Conservation (phyloP, 2,888 invertebrate species). For the Agriopis leucophaearia region DNA sequence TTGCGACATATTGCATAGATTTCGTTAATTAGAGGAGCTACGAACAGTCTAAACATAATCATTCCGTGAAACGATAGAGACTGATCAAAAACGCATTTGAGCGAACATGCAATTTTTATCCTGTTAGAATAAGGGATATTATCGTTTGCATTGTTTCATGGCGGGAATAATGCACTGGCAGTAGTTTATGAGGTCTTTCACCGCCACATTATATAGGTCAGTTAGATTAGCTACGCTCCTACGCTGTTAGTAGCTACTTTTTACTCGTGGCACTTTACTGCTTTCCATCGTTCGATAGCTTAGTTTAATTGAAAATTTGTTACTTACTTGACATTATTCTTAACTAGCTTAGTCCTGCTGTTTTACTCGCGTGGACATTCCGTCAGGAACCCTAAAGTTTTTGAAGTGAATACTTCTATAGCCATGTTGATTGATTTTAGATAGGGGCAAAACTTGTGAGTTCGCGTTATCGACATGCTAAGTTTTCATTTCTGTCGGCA, state of each 20-base stretch:
- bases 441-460: no score
- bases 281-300: constrained; percentile 15
- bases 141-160: constrained; percentile 73
- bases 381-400: no score
- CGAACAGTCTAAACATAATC: constrained; percentile 70
- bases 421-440: no score
- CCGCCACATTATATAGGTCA: constrained; percentile 83
- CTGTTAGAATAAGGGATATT: constrained; percentile 66
- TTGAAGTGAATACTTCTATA: no score
- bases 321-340: not conserved
- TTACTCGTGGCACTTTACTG: constrained; percentile 29
- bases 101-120: constrained; percentile 56
- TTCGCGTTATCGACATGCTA: no score
- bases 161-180: constrained; percentile 81
- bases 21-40: constrained; percentile 73
- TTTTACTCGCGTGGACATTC: no score
- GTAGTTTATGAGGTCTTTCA: constrained; percentile 86
- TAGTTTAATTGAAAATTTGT: not conserved
- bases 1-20: constrained; percentile 56
- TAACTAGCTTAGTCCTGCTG: no score
- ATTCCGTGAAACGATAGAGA: constrained; percentile 70
- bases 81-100: constrained; percentile 49
- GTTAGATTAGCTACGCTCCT: constrained; percentile 82
- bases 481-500: no score
- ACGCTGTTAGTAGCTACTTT: constrained; percentile 43